phyloP scores from a whole-genome alignment of 1,140 invertebrate species.

The Calephelis virginiensis region DNA sequence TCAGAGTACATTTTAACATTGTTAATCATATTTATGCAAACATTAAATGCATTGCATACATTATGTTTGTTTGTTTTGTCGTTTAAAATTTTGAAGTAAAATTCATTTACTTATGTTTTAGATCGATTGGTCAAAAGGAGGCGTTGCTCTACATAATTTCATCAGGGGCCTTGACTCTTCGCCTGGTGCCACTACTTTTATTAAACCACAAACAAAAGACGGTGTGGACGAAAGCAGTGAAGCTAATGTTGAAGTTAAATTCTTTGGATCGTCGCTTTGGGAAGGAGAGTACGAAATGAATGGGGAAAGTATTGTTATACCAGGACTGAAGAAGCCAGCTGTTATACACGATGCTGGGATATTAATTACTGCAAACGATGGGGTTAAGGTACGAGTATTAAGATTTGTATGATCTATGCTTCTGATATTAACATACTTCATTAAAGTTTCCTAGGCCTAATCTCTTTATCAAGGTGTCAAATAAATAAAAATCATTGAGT shows the following conservation, averaged over 20 bases:
- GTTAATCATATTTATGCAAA: no score
- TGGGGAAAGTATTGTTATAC: slow-evolving; percentile 82
- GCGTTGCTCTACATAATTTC: slow-evolving; percentile 91
- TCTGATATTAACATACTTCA: no score
- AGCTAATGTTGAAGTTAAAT: slow-evolving; percentile 80
- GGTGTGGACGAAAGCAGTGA: slow-evolving; percentile 67
- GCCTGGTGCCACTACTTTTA: slow-evolving; percentile 90
- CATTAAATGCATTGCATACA: no score
- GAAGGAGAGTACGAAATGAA: slow-evolving; percentile 78
- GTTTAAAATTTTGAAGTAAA: no score
- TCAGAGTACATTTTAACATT: no score
- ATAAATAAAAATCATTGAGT: no score
- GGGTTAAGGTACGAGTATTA: slow-evolving; percentile 80
- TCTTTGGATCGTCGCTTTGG: slow-evolving; percentile 91
- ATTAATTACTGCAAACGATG: slow-evolving; percentile 88
- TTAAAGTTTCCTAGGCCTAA: no score
- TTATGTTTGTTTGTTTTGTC: no score
- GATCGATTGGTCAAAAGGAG: slow-evolving; percentile 87
- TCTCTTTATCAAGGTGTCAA: no score
- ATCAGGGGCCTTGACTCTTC: slow-evolving; percentile 95
- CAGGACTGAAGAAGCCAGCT: slow-evolving; percentile 81
- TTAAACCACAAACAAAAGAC: slow-evolving; percentile 77
- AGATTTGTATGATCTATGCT: background rate
- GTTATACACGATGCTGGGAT: slow-evolving; percentile 89
- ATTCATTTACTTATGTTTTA: slow-evolving; percentile 41